phyloP scores from a whole-genome alignment of 2,113 vertebrate genomes.

The Oreochromis tanganicae region DNA sequence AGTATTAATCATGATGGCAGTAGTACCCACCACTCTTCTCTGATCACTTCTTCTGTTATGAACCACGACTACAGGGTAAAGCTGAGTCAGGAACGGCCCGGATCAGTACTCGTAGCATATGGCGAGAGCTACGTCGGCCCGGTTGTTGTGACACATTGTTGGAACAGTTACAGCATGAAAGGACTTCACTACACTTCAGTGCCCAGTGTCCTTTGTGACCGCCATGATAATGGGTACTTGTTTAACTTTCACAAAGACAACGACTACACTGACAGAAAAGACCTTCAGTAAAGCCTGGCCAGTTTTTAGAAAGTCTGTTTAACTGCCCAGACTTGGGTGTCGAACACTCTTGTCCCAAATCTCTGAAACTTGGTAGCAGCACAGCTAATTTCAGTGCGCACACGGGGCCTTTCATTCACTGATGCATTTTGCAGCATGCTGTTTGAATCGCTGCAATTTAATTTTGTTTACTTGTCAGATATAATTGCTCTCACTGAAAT shows the following conservation, averaged over 20 bases:
- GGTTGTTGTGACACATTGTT: slow-evolving; percentile 8
- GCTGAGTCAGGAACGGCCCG: slow-evolving; percentile 40
- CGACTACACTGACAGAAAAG: neutral
- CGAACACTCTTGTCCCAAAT: neutral
- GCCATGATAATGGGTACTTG: neutral
- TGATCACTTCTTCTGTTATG: slow-evolving; percentile 13
- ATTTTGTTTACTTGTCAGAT: neutral
- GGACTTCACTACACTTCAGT: neutral
- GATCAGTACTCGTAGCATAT: slow-evolving; percentile 20
- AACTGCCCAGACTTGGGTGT: neutral
- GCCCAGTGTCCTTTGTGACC: neutral
- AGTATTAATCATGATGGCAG: slow-evolving; percentile 53
- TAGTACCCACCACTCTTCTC: slow-evolving; percentile 7
- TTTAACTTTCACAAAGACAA: neutral
- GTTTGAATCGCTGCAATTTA: neutral
- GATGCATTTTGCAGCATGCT: neutral
- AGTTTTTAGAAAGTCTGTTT: neutral
- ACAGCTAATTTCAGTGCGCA: neutral
- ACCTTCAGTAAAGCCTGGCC: neutral
- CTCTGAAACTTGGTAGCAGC: neutral
- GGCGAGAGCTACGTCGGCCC: neutral
- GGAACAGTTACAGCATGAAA: neutral
- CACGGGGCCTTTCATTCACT: neutral
- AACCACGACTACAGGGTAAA: neutral
- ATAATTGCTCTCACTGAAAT: neutral